Percentiles rank a stretch among this genome's conserved stretches.
These are phyloP conservation scores for Atta texana DNA, from an alignment of 1,140 invertebrate genomes.

Conservation along the genomic window DNA sequence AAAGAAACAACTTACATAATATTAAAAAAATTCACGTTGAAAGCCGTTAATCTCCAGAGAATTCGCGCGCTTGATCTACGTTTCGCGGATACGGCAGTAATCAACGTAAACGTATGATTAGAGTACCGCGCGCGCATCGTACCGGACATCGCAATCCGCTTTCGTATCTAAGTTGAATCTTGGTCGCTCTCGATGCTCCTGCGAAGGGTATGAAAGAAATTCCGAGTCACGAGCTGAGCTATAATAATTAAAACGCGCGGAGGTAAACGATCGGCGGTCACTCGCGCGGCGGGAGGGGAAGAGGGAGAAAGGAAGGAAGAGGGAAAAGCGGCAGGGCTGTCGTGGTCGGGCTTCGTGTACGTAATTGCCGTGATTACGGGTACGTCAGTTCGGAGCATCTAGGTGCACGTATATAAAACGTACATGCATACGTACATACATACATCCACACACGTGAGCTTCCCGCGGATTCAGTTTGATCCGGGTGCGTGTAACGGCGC, in stretches of 20 bases:
- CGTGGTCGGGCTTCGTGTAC: constrained; percentile 65
- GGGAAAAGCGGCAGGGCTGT: constrained; percentile 39
- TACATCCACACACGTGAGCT: neutral
- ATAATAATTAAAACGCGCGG: constrained; percentile 70
- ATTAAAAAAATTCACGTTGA: neutral
- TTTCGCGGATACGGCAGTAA: constrained; percentile 18
- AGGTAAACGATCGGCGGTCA: constrained; percentile 53
- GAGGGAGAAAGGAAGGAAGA: neutral
- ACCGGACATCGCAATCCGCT: constrained; percentile 14
- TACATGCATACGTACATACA: neutral
- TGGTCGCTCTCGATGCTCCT: neutral
- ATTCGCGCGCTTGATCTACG: constrained; percentile 19
- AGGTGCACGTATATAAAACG: constrained; percentile 41
- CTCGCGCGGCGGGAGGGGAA: neutral
- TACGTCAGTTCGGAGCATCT: constrained; percentile 74
- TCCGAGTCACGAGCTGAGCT: constrained; percentile 23
- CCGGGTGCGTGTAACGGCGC: constrained; percentile 73
- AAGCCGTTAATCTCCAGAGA: neutral
- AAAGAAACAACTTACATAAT: neutral
- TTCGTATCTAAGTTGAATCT: constrained; percentile 14
- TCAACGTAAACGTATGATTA: constrained; percentile 26
- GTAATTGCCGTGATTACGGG: constrained; percentile 76
- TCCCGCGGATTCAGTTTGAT: constrained; percentile 66
- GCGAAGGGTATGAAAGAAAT: constrained; percentile 45
- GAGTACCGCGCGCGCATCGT: neutral